Percentiles rank a stretch among this genome's conserved stretches.
phyloP scores from a whole-genome alignment of 2,113 vertebrate species.

The Semnornis frantzii region DNA sequence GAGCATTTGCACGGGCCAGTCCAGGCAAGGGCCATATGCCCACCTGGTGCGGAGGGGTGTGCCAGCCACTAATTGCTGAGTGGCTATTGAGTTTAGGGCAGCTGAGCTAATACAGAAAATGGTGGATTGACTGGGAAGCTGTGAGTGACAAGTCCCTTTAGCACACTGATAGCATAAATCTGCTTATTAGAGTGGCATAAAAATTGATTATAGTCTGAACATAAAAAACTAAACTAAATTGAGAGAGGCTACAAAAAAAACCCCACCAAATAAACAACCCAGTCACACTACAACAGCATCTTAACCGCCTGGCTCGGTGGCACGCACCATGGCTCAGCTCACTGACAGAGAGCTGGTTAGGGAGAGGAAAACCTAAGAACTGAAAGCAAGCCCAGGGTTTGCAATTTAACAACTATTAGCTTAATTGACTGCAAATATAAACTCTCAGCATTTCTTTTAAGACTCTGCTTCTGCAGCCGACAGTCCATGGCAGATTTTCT shows the following conservation, averaged over 20 bases:
- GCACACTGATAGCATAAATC: constrained; percentile 43
- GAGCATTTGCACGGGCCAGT: background rate
- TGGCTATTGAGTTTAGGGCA: background rate
- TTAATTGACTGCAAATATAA: background rate
- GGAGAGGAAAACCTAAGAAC: background rate
- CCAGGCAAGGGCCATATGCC: background rate
- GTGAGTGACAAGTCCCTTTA: constrained; percentile 41
- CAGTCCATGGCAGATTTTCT: background rate
- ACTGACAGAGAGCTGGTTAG: rapidly evolving
- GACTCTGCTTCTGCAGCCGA: background rate
- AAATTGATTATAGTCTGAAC: constrained; percentile 61
- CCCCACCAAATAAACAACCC: too few relatives aligned
- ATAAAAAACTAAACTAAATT: constrained; percentile 57
- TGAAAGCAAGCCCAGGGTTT: background rate
- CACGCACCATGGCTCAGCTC: background rate
- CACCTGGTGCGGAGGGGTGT: rapidly evolving
- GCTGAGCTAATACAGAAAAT: constrained; percentile 26
- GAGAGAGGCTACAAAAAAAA: constrained; percentile 24
- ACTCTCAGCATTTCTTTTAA: background rate
- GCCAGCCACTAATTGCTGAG: background rate
- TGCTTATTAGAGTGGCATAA: constrained; percentile 62
- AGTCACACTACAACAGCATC: background rate
- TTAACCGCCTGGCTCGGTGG: background rate
- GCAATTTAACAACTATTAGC: background rate
- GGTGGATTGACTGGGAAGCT: constrained; percentile 23